Evolutionary conservation across 2,888 invertebrate species (phyloP).

Genomic region (Steinernema scapterisci): DNA sequence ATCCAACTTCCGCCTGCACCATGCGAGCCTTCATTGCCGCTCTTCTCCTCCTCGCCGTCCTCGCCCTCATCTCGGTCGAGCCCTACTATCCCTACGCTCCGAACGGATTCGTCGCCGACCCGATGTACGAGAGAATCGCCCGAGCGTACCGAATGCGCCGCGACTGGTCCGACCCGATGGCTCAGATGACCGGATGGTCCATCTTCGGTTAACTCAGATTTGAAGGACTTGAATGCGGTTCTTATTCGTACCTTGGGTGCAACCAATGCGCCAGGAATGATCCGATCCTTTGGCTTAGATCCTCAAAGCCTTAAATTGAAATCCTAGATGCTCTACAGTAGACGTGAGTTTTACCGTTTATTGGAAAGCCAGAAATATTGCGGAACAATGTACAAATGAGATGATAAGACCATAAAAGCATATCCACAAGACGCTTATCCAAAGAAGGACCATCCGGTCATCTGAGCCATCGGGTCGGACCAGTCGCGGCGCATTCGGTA

Average conservation of each 20-base stretch:
- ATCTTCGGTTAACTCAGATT: neutral
- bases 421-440: too few species aligned
- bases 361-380: too few species aligned
- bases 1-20: neutral
- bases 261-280: too few species aligned
- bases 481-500: conserved; percentile 27
- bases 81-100: neutral
- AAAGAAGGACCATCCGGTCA: conserved; percentile 28
- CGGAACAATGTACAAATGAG: too few species aligned
- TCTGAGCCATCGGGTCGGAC: conserved; percentile 25
- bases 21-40: neutral
- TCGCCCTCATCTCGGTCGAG: neutral
- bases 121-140: neutral
- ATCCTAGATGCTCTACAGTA: too few species aligned
- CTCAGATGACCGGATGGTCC: conserved; percentile 5
- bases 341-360: too few species aligned
- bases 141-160: neutral
- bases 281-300: too few species aligned
- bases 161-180: conserved; percentile 18
- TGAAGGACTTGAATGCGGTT: neutral
- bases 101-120: neutral
- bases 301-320: too few species aligned
- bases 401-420: too few species aligned
- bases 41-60: neutral
- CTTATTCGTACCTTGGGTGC: too few species aligned